Evolutionary conservation across 2,888 invertebrate species (phyloP), one percentile per base, ranked within the genome.

Genomic region (Gortyna flavago): DNA sequence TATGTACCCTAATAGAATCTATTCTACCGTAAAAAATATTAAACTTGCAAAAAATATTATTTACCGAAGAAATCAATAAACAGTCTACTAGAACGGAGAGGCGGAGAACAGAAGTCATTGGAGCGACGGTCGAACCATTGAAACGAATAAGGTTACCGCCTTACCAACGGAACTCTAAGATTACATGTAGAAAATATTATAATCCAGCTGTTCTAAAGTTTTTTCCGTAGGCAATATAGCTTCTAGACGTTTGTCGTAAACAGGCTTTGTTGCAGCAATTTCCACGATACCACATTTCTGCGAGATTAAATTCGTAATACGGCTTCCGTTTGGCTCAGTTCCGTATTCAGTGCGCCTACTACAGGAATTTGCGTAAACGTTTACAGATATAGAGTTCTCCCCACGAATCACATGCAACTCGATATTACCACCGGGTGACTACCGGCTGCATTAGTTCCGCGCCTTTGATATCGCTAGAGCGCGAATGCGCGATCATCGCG

Each of bases 301-400:
- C 94, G 94, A 95, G 95, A 96, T 96, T 96, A 96, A 96, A 96
- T 95, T 95, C 94, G 95, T 95, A 95, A 95, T 95, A 94, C 93
- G 93, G 92, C 93, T 93, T 93, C 93, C 92, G 94, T 93, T 94
- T 93, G 93, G 92, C 94, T 93, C 93, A 80, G 91, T 90, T 91
- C 92, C 90, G 93, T 93, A 94, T 93, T 93, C 94, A 93, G 87
- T 91, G 93, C 92, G 90, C 94, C 93, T 94, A 94, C 93, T 91
- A 94, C 85, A 87, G 91, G 90, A 89, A 86, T 89, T 86, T 90
- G 86, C 85, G 87, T 89, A 89, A 88, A 80, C 87, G 82, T 87
- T 85, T 82, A 81, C 86, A 83, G 76, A 83, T 88, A 88, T 86
- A 82, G 84, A 83, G 81, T 80, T 72, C 77, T 75, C 73, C 69